Conservation (phyloP, 2,797 vertebrate genomes). For the Sarcophilus harrisii region DNA sequence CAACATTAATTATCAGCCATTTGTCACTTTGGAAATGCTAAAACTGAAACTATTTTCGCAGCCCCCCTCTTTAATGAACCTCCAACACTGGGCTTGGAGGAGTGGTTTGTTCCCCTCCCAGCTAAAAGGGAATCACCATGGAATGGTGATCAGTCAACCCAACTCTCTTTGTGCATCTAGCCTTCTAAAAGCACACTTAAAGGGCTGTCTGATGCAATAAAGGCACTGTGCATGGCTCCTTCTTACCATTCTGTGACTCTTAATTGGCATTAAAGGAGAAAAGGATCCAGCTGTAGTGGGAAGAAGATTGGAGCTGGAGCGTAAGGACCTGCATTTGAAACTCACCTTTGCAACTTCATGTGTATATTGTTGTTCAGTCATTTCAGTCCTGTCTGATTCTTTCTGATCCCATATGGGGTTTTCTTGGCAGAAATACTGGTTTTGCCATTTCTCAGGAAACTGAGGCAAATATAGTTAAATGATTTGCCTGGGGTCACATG, state of each 20-base stretch:
- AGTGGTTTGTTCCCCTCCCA: not conserved
- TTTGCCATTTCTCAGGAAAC: not conserved
- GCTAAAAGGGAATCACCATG: not conserved
- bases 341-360: not conserved
- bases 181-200: not conserved
- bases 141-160: not conserved
- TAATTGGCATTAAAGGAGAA: not conserved
- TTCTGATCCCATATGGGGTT: not conserved
- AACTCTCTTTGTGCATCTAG: not conserved
- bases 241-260: not conserved
- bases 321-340: not conserved
- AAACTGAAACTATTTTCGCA: not conserved
- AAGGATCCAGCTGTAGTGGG: not conserved
- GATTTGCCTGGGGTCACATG: not conserved
- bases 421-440: not conserved
- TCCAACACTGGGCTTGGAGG: not conserved
- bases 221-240: not conserved
- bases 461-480: not conserved
- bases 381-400: not conserved
- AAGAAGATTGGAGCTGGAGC: not conserved
- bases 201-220: not conserved
- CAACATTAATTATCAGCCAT: slow-evolving; percentile 65
- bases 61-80: not conserved
- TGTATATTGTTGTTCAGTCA: not conserved
- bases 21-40: slow-evolving; percentile 49